phyloP scores from a whole-genome alignment of 2,113 vertebrate species.

The Pluvialis apricaria region DNA sequence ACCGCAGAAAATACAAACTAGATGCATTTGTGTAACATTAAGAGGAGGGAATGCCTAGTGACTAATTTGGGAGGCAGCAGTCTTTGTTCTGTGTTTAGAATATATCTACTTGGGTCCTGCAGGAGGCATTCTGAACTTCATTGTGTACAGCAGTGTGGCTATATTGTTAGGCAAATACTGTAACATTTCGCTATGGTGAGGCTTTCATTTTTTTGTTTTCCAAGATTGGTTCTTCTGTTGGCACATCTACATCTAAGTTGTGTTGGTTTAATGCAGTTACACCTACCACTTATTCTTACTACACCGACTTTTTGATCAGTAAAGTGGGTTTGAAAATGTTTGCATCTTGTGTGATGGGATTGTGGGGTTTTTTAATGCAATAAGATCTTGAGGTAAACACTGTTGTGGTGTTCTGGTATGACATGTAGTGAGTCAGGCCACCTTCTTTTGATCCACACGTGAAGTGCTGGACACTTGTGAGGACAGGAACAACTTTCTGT shows the following conservation, averaged over 20 bases:
- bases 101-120: background rate
- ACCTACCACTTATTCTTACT: background rate
- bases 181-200: background rate
- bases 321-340: background rate
- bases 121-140: background rate
- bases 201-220: background rate
- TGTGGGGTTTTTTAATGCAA: background rate
- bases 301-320: background rate
- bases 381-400: background rate
- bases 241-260: background rate
- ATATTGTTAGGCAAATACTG: background rate
- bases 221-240: background rate
- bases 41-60: background rate
- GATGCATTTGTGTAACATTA: background rate
- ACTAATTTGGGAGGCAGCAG: background rate
- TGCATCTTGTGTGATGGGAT: background rate
- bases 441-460: background rate
- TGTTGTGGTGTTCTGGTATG: background rate
- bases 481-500: background rate
- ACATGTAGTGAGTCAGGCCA: rapidly evolving
- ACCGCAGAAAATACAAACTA: background rate
- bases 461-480: background rate
- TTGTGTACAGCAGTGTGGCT: background rate
- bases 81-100: background rate
- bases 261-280: background rate